Conservation (phyloP, 2,113 vertebrate species). For the Psittacara wagleri region DNA sequence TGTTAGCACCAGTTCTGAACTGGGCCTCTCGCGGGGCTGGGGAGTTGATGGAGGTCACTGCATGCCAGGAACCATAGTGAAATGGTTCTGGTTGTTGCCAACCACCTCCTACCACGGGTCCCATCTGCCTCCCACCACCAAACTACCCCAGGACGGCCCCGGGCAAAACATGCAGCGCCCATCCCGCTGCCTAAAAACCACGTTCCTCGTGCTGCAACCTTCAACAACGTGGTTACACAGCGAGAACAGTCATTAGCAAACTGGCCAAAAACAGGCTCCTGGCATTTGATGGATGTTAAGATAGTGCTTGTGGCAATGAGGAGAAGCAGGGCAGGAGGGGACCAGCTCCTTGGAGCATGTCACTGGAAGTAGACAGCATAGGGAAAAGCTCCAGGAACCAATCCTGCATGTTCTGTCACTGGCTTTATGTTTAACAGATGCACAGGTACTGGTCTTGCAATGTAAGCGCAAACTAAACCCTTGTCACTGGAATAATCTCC, state of each 20-base stretch:
- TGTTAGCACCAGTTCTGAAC: background rate
- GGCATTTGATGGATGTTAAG: background rate
- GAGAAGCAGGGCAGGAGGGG: background rate
- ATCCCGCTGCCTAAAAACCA: background rate
- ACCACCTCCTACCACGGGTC: background rate
- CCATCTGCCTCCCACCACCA: background rate
- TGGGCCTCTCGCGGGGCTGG: background rate
- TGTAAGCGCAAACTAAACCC: background rate
- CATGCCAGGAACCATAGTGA: rapidly evolving
- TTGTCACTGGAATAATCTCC: background rate
- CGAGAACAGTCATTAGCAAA: background rate
- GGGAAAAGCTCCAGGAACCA: background rate
- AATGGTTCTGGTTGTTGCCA: background rate
- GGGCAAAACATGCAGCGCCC: rapidly evolving
- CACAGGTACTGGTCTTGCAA: background rate
- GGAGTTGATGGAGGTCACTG: rapidly evolving
- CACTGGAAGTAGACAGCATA: background rate
- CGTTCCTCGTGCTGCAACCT: background rate
- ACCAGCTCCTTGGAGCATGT: no score
- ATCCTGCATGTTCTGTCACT: background rate
- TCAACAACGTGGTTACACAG: background rate
- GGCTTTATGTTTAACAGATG: rapidly evolving
- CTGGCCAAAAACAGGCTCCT: background rate
- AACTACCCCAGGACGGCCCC: rapidly evolving
- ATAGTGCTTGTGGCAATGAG: background rate